These are phyloP conservation scores for Pygoscelis adeliae DNA, from an alignment of 2,113 vertebrate genomes.

Conservation along the genomic window DNA sequence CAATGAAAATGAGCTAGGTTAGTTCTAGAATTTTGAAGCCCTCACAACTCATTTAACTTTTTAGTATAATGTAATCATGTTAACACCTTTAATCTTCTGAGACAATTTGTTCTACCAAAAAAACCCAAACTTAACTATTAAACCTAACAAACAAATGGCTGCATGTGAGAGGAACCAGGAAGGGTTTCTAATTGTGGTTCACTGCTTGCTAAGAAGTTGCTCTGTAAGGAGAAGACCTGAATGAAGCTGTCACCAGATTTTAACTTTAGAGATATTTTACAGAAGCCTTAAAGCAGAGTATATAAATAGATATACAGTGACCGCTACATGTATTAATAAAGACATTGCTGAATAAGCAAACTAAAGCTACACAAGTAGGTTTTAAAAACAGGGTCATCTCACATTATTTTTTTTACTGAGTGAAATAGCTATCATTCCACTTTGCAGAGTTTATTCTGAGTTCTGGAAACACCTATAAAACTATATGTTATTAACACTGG, in stretches of 20 bases:
- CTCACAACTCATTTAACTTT: rapidly evolving
- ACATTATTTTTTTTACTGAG: neutral
- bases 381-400: neutral
- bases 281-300: neutral
- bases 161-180: neutral
- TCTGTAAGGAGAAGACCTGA: neutral
- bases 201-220: neutral
- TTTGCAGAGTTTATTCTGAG: constrained; percentile 69
- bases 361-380: neutral
- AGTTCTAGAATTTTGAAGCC: neutral
- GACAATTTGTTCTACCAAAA: neutral
- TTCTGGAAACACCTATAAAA: constrained; percentile 71
- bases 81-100: neutral
- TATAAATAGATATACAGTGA: neutral
- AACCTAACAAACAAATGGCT: neutral
- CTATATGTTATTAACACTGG: constrained; percentile 66
- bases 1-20: neutral
- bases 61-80: neutral
- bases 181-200: neutral
- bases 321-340: neutral
- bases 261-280: neutral
- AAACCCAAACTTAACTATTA: neutral
- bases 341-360: neutral
- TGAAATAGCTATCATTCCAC: constrained; percentile 56
- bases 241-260: neutral